Conservation (phyloP, 1,140 invertebrate species). For the Drosophila subobscura region DNA sequence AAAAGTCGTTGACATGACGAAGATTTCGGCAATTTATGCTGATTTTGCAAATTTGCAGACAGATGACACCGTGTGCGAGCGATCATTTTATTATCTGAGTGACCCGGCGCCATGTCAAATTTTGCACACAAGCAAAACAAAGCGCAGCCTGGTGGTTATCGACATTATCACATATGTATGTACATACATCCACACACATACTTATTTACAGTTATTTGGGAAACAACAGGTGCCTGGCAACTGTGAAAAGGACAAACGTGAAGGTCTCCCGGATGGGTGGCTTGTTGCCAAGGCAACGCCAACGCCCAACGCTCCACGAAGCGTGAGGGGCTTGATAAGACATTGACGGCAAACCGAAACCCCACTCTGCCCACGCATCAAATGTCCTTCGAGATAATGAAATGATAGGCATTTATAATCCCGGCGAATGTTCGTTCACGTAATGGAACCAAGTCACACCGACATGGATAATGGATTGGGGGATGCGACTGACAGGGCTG, state of each 20-base stretch:
- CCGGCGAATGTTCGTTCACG: conserved; percentile 26
- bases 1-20: conserved; percentile 48
- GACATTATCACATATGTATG: too few species aligned
- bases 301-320: conserved; percentile 37
- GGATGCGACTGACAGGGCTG: conserved; percentile 17
- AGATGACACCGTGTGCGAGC: neutral
- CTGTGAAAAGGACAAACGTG: conserved; percentile 79
- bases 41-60: conserved; percentile 33
- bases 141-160: conserved; percentile 36
- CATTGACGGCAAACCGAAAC: conserved; percentile 7
- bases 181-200: neutral
- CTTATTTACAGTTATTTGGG: conserved; percentile 12
- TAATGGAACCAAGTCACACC: conserved; percentile 34
- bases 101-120: conserved; percentile 17
- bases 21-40: conserved; percentile 16
- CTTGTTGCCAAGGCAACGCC: conserved; percentile 50
- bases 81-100: neutral
- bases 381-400: conserved; percentile 72
- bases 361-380: conserved; percentile 42
- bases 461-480: conserved; percentile 29
- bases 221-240: conserved; percentile 78
- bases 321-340: conserved; percentile 40
- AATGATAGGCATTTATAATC: conserved; percentile 56
- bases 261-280: conserved; percentile 50
- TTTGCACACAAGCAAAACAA: conserved; percentile 11